Base-by-base conservation (phyloP, 1,140 invertebrate genomes). In the Drosophila simulans region DNA sequence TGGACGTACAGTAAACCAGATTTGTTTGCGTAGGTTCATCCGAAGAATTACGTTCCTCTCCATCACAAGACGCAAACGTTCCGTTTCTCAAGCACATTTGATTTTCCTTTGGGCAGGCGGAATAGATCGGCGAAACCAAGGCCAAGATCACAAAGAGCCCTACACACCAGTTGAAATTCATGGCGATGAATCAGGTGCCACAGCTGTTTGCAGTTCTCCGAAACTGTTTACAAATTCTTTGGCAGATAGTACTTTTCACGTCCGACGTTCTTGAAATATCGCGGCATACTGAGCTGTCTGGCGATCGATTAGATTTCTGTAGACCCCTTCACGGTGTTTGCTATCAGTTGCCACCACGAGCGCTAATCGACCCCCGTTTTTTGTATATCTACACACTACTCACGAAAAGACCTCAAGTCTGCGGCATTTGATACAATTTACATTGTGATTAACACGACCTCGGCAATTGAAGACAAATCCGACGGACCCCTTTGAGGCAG, bases 101-200 rank as follows among this genome's bases (percentile, higher is more conserved):
- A 2, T 17, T 12, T 1, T 68, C 43, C n/a, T 5, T 3, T 25
- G 83, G 59, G 22, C 81, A 85, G 2, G 17, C 1, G 10, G 42
- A 11, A 17, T 20, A 20, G 4, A 1, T 10, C 4, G 42, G 42
- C 4, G 42, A 20, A 4, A 10, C 42, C 17, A 45, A 64, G n/a
- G 54, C 51, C 37, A 52, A 34, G 15, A 72, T 39, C 13, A 76
- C 22, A 34, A 62, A 52, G 52, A 77, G 13, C 22, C 45, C 49
- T 3, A 49, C 34, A 13, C 15, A 34, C 15, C 64, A 46, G 7
- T 54, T 0, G 8, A 60, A 51, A 58, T 68, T 71, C 83, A 86
- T 86, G 34, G 45, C 43, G n/a, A 52, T 86, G 79, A 86, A 57
- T 86, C 83, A 85, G 37, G 25, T 1, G 0, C 20, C 48, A 27